A percentile compares a stretch with the other conserved stretches of the same genome.
Conservation (phyloP, 2,113 vertebrate species). For the Pseudorhombus dupliciocellatus region DNA sequence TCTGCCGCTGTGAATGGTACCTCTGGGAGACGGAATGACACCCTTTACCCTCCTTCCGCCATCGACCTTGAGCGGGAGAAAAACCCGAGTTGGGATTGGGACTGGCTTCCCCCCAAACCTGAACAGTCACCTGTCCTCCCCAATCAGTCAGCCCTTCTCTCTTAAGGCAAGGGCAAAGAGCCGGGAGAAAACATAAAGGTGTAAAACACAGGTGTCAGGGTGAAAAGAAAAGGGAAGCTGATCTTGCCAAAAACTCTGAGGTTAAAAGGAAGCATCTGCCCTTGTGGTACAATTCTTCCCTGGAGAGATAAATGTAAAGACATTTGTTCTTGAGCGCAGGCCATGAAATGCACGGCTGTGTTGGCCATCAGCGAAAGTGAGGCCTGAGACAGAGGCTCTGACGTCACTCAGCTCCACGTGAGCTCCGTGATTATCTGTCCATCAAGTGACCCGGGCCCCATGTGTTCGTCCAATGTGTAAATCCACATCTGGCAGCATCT, state of each 20-base stretch:
- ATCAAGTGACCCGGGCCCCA: background rate
- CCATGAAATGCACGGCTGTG: background rate
- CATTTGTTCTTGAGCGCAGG: slow-evolving; percentile 22
- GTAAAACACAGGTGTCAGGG: slow-evolving; percentile 45
- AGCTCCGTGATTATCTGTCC: slow-evolving; percentile 1
- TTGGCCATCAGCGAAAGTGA: slow-evolving; percentile 5
- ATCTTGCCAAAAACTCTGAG: slow-evolving; percentile 23
- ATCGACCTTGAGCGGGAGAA: slow-evolving; percentile 61
- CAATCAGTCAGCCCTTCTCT: slow-evolving; percentile 65
- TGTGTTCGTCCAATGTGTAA: background rate
- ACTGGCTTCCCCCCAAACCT: slow-evolving; percentile 68
- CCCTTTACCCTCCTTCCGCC: slow-evolving; percentile 44
- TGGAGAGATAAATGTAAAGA: slow-evolving; percentile 9
- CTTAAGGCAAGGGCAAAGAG: slow-evolving; percentile 56
- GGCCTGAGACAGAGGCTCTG: too few relatives aligned
- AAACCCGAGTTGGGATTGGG: slow-evolving; percentile 43
- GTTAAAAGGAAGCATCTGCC: slow-evolving; percentile 18
- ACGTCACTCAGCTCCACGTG: background rate
- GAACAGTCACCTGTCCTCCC: slow-evolving; percentile 72
- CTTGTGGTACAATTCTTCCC: slow-evolving; percentile 13
- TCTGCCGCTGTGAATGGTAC: slow-evolving; percentile 61
- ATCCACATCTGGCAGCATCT: slow-evolving; percentile 3
- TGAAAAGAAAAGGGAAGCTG: slow-evolving; percentile 27
- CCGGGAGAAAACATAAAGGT: slow-evolving; percentile 17
- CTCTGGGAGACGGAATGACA: slow-evolving; percentile 59